These are phyloP conservation scores for Pilophorus perplexus DNA, from an alignment of 2,888 invertebrate genomes.

Conservation along the genomic window DNA sequence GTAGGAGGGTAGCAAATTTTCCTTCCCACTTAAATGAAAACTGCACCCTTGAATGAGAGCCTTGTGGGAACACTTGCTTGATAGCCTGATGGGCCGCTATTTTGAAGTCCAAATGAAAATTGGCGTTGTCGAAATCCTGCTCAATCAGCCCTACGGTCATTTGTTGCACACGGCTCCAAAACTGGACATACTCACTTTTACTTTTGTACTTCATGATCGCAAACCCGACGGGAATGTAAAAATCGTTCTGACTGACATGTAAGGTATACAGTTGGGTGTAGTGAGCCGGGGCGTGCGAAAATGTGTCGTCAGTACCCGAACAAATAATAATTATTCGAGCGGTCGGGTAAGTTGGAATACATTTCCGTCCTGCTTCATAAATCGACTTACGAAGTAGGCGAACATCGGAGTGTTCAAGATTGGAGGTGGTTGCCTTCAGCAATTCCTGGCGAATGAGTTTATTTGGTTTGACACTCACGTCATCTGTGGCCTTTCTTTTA, in stretches of 20 bases:
- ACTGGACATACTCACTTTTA: conserved; percentile 11
- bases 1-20: too few relatives aligned
- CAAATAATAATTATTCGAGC: too few relatives aligned
- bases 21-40: conserved; percentile 19
- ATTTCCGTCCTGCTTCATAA: too few relatives aligned
- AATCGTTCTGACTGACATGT: conserved; percentile 15
- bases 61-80: conserved; percentile 12
- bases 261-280: conserved; percentile 12
- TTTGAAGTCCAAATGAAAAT: conserved; percentile 12
- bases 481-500: neutral
- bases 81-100: conserved; percentile 20
- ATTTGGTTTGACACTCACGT: neutral
- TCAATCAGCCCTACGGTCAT: conserved; percentile 3
- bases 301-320: too few relatives aligned
- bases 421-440: too few relatives aligned
- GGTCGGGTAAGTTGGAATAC: too few relatives aligned
- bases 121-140: conserved; percentile 9
- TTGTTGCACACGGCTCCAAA: conserved; percentile 5
- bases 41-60: neutral
- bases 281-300: conserved; percentile 11
- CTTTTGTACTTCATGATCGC: conserved; percentile 3
- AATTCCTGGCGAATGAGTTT: too few relatives aligned
- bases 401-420: too few relatives aligned
- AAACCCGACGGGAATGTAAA: conserved; percentile 9
- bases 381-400: too few relatives aligned